Base-by-base conservation (phyloP, 2,113 vertebrate species). In the Tympanuchus pallidicinctus region DNA sequence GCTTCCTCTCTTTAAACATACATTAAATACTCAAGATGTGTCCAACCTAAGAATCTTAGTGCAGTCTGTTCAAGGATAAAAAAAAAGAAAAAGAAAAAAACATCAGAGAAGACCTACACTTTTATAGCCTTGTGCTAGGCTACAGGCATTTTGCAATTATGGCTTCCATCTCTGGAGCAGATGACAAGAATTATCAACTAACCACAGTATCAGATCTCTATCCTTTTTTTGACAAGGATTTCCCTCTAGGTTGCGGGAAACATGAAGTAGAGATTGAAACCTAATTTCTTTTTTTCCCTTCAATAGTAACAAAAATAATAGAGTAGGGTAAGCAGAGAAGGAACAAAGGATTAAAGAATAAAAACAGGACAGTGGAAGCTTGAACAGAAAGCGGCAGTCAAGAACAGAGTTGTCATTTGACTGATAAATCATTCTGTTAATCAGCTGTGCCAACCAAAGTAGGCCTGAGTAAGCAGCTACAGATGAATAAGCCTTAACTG, bases 371-470 rank as follows among this genome's bases (percentile, higher is more conserved):
- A 70, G 90, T 54, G n/a, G 12, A 72, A 42, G 45, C 42, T 75
- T 79, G 20, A 75, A 45, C 40, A 90, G 45, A 75, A 81, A 82
- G 66, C n/a, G 75, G 70, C 79, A 66, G 56, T 74, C 32, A 69
- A 85, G 65, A 84, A 40, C 28, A 66, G 36, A 73, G 21, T 63
- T 94, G 45, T 71, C 70, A 47, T 89, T 78, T 81, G 64, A 25
- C 52, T 90, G 63, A 87, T 72, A 79, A 89, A 76, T 78, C 30
- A 82, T 81, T 78, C 32, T 90, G 22, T 77, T 74, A 83, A 76
- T 73, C 61, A 86, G n/a, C 6, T 75, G 34, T 69, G 48, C 71
- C 88, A 75, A 63, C 32, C 19, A 45, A 89, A 81, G 64, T 78
- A 75, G 18, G 6, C 27, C 74, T 82, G 45, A 93, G 47, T 79